Evolutionary conservation across 2,113 vertebrate species (phyloP).

Genomic region (Crotophaga sulcirostris): DNA sequence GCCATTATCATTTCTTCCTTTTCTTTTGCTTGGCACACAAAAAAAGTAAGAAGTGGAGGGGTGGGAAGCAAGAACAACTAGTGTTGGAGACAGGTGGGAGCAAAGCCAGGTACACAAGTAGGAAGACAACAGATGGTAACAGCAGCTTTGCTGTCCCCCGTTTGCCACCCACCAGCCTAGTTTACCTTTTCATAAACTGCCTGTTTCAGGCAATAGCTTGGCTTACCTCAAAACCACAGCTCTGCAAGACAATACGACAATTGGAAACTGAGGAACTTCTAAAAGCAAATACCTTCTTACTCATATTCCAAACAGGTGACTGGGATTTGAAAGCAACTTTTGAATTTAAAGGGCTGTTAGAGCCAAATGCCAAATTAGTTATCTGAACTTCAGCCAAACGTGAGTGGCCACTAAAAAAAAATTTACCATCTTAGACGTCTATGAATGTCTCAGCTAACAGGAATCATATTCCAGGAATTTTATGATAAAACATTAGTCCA

Average conservation of each 20-base stretch:
- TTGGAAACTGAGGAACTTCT: neutral
- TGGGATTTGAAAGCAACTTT: neutral
- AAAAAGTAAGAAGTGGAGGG: neutral
- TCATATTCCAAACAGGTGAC: neutral
- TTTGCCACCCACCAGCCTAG: neutral
- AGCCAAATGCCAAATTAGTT: neutral
- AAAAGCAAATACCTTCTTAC: neutral
- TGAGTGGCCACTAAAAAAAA: neutral
- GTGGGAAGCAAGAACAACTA: neutral
- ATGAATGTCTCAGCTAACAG: neutral
- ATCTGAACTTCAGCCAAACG: neutral
- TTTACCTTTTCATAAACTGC: neutral
- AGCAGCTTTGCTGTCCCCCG: neutral
- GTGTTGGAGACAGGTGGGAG: neutral
- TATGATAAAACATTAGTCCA: neutral
- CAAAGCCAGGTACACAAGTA: neutral
- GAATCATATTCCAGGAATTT: neutral
- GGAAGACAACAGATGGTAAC: neutral
- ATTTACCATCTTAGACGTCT: neutral
- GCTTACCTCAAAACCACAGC: neutral
- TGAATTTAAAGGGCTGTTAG: neutral
- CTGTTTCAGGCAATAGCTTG: neutral
- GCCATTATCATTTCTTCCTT: neutral
- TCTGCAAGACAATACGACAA: neutral
- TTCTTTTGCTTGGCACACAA: neutral